A percentile compares a stretch with the other conserved stretches of the same genome.
Conservation (phyloP, 2,797 vertebrate species). For the Sebastes itinus region DNA sequence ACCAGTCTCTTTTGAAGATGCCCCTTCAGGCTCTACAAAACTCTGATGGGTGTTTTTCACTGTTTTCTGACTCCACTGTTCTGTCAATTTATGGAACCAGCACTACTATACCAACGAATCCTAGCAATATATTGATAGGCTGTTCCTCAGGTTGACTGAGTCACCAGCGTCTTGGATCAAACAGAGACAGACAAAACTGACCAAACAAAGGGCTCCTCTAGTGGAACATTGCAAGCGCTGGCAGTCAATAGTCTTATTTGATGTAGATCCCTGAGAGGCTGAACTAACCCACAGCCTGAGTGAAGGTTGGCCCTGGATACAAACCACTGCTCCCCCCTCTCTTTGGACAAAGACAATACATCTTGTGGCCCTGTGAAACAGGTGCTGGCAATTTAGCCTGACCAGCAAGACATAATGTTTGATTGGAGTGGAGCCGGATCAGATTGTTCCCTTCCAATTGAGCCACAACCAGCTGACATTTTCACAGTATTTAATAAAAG, state of each 20-base stretch:
- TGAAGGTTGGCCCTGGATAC: conserved; percentile 51
- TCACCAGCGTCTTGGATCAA: conserved; percentile 20
- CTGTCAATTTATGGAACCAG: neutral
- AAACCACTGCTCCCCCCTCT: conserved; percentile 27
- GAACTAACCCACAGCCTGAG: conserved; percentile 46
- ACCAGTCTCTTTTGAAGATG: neutral
- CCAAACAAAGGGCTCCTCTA: conserved; percentile 55
- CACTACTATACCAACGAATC: neutral
- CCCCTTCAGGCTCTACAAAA: neutral
- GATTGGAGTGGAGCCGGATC: conserved; percentile 67
- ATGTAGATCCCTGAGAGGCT: conserved; percentile 69
- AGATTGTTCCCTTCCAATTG: conserved; percentile 57
- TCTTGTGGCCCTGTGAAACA: conserved; percentile 56
- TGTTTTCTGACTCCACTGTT: neutral
- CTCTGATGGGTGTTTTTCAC: neutral
- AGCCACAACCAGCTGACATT: conserved; percentile 69
- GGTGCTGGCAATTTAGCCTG: conserved; percentile 62
- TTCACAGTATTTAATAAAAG: conserved; percentile 80
- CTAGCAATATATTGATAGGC: neutral
- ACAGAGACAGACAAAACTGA: conserved; percentile 34
- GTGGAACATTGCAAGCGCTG: conserved; percentile 42
- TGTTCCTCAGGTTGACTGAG: conserved; percentile 28
- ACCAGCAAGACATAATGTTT: conserved; percentile 50
- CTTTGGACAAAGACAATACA: conserved; percentile 49
- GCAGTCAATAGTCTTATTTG: conserved; percentile 69